Base-by-base conservation (phyloP, 2,888 invertebrate genomes). In the Tachina fera region DNA sequence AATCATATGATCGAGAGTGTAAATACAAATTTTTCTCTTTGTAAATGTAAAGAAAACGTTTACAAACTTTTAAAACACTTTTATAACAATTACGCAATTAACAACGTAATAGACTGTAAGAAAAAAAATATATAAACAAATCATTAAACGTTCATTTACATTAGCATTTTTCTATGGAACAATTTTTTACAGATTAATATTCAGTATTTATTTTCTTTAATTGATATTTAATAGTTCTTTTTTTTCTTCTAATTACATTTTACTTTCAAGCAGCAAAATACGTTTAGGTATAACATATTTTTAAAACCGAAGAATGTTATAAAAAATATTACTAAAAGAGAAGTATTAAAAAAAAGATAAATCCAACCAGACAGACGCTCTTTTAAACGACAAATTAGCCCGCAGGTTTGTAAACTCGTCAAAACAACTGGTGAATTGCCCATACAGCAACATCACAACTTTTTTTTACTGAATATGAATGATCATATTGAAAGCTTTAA, bases 331-430 rank as follows among this genome's bases (percentile, higher is more conserved):
- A 31, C n/a, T 6, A 31, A 31, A 65, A 16, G 10, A 47, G 14
- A 49, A 45, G 53, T 22, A 45, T 13, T 1, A 16, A 56, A 56
- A 10, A 11, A 39, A 56, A 8, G 10, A 45, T 39, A 16, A 78
- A 63, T 19, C 51, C 51, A 77, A 63, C 65, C 67, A 77, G 67
- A 83, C 67, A 77, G 67, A 83, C 60, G 60, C 65, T 63, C n/a
- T 67, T 80, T 68, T n/a, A 13, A 76, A 75, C 60, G 72, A 67
- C 39, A 81, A 80, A 77, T 81, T 72, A 72, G 56, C 81, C 70
- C 16, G 56, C 76, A 76, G 79, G 84, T 76, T 76, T 76, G 67
- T 72, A 51, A 80, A 84, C 84, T 80, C 70, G 31, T 75, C 65
- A 75, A 67, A 67, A 51, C 60, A 78, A 78, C 53, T 70, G 60